Percentiles rank a stretch among this genome's conserved stretches.
Conservation (phyloP, 1,140 invertebrate species). For the Monomorium pharaonis region DNA sequence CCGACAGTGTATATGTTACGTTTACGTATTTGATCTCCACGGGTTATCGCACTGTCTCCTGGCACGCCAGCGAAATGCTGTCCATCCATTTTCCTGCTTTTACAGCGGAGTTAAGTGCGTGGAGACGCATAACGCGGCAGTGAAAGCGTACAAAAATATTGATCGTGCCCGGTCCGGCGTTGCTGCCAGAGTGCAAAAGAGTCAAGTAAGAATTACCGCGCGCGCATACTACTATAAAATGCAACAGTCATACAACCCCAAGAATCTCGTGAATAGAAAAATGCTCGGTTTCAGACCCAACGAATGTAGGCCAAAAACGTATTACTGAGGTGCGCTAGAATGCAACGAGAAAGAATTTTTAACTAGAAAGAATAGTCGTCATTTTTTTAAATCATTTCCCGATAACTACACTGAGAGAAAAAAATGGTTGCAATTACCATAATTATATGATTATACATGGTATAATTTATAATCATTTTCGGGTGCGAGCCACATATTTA, state of each 20-base stretch:
- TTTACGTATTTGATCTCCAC: conserved; percentile 52
- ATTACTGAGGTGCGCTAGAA: not conserved
- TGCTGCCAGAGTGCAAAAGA: conserved; percentile 14
- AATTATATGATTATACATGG: no score
- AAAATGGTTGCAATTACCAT: no score
- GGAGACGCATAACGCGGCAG: conserved; percentile 33
- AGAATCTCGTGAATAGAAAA: not conserved
- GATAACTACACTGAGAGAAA: not conserved
- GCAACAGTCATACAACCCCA: conserved; percentile 20
- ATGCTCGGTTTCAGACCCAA: not conserved
- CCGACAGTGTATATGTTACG: conserved; percentile 26
- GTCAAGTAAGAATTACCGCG: conserved; percentile 36
- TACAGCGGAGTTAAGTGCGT: conserved; percentile 43
- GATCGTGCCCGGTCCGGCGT: conserved; percentile 16
- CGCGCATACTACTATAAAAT: conserved; percentile 1
- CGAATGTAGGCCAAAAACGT: not conserved
- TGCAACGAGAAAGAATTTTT: not conserved
- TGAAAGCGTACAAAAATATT: conserved; percentile 54
- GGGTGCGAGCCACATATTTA: no score
- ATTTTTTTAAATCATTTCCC: not conserved
- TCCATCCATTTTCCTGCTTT: conserved; percentile 33
- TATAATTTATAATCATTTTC: no score
- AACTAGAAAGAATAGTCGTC: not conserved
- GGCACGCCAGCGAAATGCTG: conserved; percentile 10
- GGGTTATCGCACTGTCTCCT: conserved; percentile 47